These are phyloP conservation scores for Takifugu ocellatus DNA, from an alignment of 2,797 vertebrate species.

Conservation along the genomic window DNA sequence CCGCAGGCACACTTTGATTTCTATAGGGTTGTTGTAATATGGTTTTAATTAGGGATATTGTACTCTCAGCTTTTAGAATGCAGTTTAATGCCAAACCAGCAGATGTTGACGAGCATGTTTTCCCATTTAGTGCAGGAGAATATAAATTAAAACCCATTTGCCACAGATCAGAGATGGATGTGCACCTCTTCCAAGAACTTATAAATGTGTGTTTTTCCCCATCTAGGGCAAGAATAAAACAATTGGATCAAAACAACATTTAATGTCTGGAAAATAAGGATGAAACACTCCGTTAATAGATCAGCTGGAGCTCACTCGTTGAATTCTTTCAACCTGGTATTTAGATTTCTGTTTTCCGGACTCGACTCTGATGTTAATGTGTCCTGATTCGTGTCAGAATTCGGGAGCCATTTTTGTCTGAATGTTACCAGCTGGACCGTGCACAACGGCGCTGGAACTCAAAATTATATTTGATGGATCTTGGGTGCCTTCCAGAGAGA, in stretches of 20 bases:
- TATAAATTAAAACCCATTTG: too few relatives aligned
- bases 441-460: slow-evolving; percentile 3
- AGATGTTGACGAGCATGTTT: background rate
- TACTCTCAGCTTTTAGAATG: background rate
- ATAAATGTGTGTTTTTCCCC: too few relatives aligned
- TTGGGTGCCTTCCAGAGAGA: slow-evolving; percentile 41
- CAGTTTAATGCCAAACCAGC: background rate
- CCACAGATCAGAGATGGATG: too few relatives aligned
- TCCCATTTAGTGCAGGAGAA: too few relatives aligned
- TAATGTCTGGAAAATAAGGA: background rate
- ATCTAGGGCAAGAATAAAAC: too few relatives aligned
- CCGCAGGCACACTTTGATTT: background rate
- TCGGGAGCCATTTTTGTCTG: slow-evolving; percentile 1
- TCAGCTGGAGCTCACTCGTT: background rate
- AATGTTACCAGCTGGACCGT: slow-evolving; percentile 7
- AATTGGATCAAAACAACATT: slow-evolving; percentile 5
- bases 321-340: slow-evolving; percentile 2
- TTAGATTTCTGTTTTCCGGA: background rate
- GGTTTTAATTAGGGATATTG: background rate
- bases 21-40: background rate
- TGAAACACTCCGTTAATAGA: background rate
- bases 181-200: too few relatives aligned
- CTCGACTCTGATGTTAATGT: slow-evolving; percentile 18
- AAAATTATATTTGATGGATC: slow-evolving; percentile 44
- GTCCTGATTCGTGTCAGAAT: slow-evolving; percentile 4